Conservation (phyloP, 2,797 vertebrate genomes). For the Pipistrellus nathusii region DNA sequence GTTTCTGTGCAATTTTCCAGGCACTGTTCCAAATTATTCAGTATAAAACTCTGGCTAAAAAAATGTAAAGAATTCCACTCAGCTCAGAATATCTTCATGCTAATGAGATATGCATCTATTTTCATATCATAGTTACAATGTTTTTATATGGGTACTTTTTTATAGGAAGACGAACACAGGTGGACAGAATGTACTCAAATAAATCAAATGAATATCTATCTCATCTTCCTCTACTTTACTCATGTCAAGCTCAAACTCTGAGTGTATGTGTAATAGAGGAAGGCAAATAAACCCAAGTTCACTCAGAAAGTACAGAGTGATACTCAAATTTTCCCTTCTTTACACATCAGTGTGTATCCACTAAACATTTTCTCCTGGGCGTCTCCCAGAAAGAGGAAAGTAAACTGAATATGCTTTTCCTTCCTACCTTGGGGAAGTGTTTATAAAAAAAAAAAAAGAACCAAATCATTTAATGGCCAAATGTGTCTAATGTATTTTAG, state of each 20-base stretch:
- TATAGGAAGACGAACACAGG: background rate
- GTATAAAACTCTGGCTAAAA: conserved; percentile 33
- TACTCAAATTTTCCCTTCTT: background rate
- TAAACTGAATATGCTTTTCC: background rate
- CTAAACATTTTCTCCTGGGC: background rate
- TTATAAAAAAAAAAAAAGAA: background rate
- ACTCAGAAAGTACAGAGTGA: background rate
- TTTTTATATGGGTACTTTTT: background rate
- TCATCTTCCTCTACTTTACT: background rate
- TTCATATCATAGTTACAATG: background rate
- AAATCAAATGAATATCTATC: background rate
- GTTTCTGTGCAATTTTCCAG: conserved; percentile 48
- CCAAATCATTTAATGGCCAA: background rate
- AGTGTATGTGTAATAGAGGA: background rate
- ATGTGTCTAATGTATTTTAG: conserved; percentile 42
- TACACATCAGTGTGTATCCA: background rate
- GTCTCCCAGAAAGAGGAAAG: conserved; percentile 37
- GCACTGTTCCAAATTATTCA: conserved; percentile 49
- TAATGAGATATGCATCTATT: conserved; percentile 34
- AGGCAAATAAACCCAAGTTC: background rate
- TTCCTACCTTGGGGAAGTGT: background rate
- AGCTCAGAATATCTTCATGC: conserved; percentile 32
- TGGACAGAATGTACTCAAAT: background rate
- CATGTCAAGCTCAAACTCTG: background rate
- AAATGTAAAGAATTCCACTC: conserved; percentile 24